Evolutionary conservation across 2,797 vertebrate genomes (phyloP), one percentile per base, ranked within the genome.

Genomic region (Benthosema pterotum): DNA sequence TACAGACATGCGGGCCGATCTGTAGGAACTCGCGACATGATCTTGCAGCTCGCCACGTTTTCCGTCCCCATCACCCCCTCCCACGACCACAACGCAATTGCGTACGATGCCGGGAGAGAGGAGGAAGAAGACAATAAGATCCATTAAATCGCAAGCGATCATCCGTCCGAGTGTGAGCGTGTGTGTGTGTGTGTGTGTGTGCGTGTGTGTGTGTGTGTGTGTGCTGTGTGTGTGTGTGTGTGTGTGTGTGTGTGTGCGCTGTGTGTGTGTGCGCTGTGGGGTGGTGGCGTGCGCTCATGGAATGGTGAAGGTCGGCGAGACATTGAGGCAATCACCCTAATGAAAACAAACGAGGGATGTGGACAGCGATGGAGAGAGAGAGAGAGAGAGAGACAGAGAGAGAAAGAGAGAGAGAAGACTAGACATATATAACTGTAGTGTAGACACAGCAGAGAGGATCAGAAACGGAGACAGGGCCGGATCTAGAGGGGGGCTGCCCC

Each of bases 331-430:
- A 93, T 93, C 91, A 93, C 81, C 63, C 85, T 93, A 93, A 93
- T 93, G 91, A 94, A 93, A 94, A 93, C 89, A 93, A 93, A 93
- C 83, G 91, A 92, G 90, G 81, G 81, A 86, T 77, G 76, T 72
- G 80, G 73, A 74, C 42, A 49, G 76, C 80, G 14, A 67, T 64
- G 56, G 82, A 71, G 67, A 67, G 67, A 19, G 60, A 67, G 60
- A 51, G 60, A 79, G 70, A 57, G 66, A 75, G 7, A 46, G 76
- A 81, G 14, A 67, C 65, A 56, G 82, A 71, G 67, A 67, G 67
- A 19, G 60, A 67, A 62, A 51, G 60, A 79, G 70, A 57, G 66
- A 75, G 7, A 46, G 3, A 53, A n/a, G n/a, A n/a, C n/a, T n/a
- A n/a, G n/a, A n/a, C n/a, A n/a, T n/a, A n/a, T n/a, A n/a, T n/a